Percentiles rank a stretch among this genome's conserved stretches.
phyloP scores from a whole-genome alignment of 2,113 vertebrate genomes.

The Prinia subflava region DNA sequence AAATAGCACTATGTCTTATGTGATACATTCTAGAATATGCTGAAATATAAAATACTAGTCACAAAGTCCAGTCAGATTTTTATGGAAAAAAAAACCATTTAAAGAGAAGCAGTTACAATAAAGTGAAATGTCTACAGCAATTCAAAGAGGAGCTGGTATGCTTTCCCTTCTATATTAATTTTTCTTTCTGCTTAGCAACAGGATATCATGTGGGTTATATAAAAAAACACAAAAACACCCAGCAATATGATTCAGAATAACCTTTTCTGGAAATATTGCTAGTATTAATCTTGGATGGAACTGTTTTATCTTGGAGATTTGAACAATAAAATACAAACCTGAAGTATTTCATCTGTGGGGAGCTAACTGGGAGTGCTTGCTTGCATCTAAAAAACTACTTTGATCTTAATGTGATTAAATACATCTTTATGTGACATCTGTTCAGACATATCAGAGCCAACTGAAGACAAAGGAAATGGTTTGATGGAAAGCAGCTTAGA shows the following conservation, averaged over 20 bases:
- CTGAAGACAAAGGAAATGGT: background rate
- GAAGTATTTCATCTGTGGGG: background rate
- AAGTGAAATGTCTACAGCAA: background rate
- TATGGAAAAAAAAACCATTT: background rate
- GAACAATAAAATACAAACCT: background rate
- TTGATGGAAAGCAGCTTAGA: background rate
- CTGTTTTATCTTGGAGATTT: background rate
- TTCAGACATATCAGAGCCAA: background rate
- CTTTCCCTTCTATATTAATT: slow-evolving; percentile 19
- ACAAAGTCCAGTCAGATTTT: background rate
- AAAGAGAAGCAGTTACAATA: background rate
- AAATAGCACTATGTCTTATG: background rate
- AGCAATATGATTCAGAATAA: background rate
- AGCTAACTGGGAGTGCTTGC: background rate
- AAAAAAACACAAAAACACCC: background rate
- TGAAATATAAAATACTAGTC: background rate
- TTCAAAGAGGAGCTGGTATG: background rate
- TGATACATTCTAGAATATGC: background rate
- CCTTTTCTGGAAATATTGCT: background rate
- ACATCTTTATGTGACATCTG: background rate
- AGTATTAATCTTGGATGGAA: background rate
- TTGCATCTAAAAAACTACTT: background rate
- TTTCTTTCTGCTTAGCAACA: slow-evolving; percentile 48
- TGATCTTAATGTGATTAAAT: slow-evolving; percentile 15
- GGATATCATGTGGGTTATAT: background rate